Evolutionary conservation across 53 echinoderm and acorn worm species (phyloP).

Genomic region (Astropecten irregularis): DNA sequence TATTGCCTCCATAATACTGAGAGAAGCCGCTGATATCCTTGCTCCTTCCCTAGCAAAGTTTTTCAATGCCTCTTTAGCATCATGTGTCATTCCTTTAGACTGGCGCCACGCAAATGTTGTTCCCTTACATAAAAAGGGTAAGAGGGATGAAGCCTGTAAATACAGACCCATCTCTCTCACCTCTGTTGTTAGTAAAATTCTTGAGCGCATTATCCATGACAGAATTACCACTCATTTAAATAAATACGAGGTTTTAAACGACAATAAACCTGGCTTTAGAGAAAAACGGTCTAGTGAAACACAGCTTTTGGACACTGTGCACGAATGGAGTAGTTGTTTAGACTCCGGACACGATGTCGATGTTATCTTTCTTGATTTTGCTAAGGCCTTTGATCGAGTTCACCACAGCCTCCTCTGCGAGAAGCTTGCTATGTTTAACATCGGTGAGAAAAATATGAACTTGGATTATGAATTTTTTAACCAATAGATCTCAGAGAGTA

Average conservation of each 20-base stretch:
- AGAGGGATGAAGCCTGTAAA: too few relatives aligned
- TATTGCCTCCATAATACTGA: too few relatives aligned
- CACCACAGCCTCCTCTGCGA: too few relatives aligned
- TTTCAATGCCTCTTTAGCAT: too few relatives aligned
- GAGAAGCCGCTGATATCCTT: not conserved
- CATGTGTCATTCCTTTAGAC: not conserved
- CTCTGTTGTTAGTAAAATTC: not conserved
- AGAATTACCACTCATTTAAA: slow-evolving; percentile 32
- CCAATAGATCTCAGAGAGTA: not conserved
- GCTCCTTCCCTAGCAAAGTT: not conserved
- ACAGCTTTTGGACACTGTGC: too few relatives aligned
- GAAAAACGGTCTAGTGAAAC: not conserved
- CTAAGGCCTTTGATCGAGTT: too few relatives aligned
- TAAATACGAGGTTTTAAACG: not conserved
- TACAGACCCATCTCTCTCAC: slow-evolving; percentile 46
- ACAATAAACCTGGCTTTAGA: slow-evolving; percentile 48
- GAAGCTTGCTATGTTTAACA: too few relatives aligned
- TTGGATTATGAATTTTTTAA: slow-evolving; percentile 1
- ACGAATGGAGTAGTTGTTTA: not conserved
- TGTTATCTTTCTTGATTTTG: not conserved
- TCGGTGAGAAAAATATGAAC: not conserved
- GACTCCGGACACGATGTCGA: not conserved
- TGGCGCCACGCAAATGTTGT: slow-evolving; percentile 19
- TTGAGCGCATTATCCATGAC: not conserved
- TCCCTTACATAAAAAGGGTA: too few relatives aligned